Base-by-base conservation (phyloP, 1,140 invertebrate genomes). In the Agraylea sexmaculata region DNA sequence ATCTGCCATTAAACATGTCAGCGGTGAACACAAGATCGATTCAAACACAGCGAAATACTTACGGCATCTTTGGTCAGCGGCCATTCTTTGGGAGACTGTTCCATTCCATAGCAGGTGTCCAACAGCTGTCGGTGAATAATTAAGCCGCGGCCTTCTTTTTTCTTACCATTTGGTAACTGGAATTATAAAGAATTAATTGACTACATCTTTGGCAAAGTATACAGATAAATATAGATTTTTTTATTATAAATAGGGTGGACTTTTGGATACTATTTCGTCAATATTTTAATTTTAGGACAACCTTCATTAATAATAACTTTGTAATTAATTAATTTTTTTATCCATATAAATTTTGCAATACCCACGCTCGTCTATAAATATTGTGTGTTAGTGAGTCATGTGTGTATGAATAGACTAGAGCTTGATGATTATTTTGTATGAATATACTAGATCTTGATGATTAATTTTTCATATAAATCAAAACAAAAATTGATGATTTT, bases 91-190 rank as follows among this genome's bases (percentile, higher is more conserved):
- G 44, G 29, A 32, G 44, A 35, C 2, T 43, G 21, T 20, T 46
- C 42, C 21, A n/a, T 37, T 29, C 28, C 29, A 17, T 39, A 46
- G 30, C 48, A 50, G 10, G 33, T 11, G 39, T 50, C 45, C 18
- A 50, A 22, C 23, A 29, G n/a, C 15, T 37, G 41, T 22, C 48
- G 30, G 13, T 50, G 48, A 20, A 50, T 12, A 3, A 50, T 29
- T 7, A 50, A 20, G 12, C 48, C 48, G 16, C 39, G 23, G 5
- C 48, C 48, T 38, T 22, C 44, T 16, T 39, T 40, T 15, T 34
- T 44, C 23, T 45, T 50, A 3, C 42, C 42, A 42, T 43, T 40
- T 2, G 45, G 21, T n/a, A 40, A 15, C 48, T 50, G 34, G 23
- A 43, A 49, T 10, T 18, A 39, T 30, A 25, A 18, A 17, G 4